phyloP scores from a whole-genome alignment of 2,888 invertebrate species.

The Gymnosoma rotundatum region DNA sequence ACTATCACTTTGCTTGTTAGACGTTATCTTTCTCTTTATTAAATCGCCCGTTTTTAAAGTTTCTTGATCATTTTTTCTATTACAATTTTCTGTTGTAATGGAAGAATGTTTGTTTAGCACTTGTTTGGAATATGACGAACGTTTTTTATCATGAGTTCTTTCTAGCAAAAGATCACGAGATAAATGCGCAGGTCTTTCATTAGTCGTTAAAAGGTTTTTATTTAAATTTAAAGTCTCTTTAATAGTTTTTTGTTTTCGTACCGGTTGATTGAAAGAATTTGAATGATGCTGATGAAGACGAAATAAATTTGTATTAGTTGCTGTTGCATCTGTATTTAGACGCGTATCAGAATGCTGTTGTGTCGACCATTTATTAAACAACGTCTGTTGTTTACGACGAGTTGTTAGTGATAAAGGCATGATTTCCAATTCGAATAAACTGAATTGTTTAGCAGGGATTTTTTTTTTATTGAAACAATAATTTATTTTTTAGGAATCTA shows the following conservation, averaged over 20 bases:
- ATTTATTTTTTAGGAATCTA: no score
- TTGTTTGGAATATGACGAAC: slow-evolving; percentile 68
- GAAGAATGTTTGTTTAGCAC: slow-evolving; percentile 36
- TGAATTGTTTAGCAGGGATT: neutral
- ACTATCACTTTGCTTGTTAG: slow-evolving; percentile 13
- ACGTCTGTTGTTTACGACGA: slow-evolving; percentile 76
- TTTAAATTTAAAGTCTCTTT: slow-evolving; percentile 72
- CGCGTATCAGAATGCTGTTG: slow-evolving; percentile 61
- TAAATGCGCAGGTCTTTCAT: slow-evolving; percentile 72
- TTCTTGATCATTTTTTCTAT: slow-evolving; percentile 29
- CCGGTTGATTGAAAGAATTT: slow-evolving; percentile 16
- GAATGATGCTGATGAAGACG: slow-evolving; percentile 23
- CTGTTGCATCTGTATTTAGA: neutral
- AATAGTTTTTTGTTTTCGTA: slow-evolving; percentile 78
- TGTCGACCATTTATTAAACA: slow-evolving; percentile 52
- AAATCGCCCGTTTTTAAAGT: slow-evolving; percentile 32
- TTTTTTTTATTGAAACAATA: neutral
- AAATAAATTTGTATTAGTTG: slow-evolving; percentile 29
- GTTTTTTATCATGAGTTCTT: slow-evolving; percentile 76
- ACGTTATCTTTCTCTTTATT: slow-evolving; percentile 34
- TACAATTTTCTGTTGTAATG: neutral
- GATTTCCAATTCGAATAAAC: neutral
- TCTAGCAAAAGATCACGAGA: slow-evolving; percentile 77
- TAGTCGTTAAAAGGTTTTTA: slow-evolving; percentile 24
- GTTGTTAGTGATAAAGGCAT: slow-evolving; percentile 77